Conservation (phyloP, 2,797 vertebrate genomes). For the Eremophila alpestris region DNA sequence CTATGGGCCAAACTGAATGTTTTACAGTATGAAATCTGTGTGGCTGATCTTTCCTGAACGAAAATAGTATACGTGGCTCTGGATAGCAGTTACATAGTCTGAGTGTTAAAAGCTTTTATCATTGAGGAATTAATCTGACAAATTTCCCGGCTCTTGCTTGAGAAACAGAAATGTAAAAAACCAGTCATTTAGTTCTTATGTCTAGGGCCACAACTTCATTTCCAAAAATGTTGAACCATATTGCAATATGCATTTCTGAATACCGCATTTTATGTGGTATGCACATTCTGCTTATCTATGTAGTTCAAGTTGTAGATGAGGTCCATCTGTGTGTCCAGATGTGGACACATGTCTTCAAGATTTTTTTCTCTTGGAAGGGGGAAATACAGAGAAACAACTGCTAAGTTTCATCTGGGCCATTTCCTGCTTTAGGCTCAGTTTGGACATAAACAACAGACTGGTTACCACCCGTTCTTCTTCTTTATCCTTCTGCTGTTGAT, state of each 20-base stretch:
- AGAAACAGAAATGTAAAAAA: background rate
- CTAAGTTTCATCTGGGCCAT: background rate
- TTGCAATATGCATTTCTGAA: background rate
- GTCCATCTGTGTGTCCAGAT: conserved; percentile 26
- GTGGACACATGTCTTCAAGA: background rate
- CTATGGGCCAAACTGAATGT: background rate
- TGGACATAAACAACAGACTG: background rate
- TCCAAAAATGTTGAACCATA: background rate
- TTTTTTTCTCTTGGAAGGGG: background rate
- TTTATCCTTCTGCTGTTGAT: background rate
- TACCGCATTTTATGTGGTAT: background rate
- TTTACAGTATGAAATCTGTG: background rate
- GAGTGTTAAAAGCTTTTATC: background rate
- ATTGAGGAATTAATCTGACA: background rate
- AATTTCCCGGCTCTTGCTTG: background rate
- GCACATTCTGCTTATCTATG: background rate
- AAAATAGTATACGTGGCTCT: background rate
- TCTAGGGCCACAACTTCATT: background rate
- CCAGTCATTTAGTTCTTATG: background rate
- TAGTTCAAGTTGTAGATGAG: background rate
- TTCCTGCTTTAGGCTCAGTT: background rate
- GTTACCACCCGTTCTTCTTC: background rate
- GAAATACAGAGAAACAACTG: background rate
- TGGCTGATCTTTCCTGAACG: background rate
- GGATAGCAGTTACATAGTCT: background rate